Conservation (phyloP, 2,888 invertebrate species). For the Blastobasis adustella region DNA sequence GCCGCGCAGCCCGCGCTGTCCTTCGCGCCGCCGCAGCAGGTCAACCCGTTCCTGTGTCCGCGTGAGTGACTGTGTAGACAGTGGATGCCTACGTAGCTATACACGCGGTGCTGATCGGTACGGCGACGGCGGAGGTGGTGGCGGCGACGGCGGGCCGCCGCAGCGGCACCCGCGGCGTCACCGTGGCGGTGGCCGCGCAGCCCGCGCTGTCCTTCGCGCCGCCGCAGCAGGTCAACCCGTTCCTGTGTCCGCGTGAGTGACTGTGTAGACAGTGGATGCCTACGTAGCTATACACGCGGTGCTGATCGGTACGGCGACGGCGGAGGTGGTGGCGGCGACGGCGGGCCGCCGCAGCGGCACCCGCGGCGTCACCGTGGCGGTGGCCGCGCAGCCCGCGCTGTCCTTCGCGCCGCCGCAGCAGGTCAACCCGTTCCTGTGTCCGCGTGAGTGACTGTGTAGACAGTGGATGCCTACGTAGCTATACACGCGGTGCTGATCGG, state of each 20-base stretch:
- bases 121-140: slow-evolving; percentile 27
- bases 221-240: slow-evolving; percentile 32
- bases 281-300: slow-evolving; percentile 6
- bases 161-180: slow-evolving; percentile 46
- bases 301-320: slow-evolving; percentile 26
- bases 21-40: slow-evolving; percentile 14
- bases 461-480: background rate
- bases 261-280: background rate
- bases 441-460: slow-evolving; percentile 30
- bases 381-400: slow-evolving; percentile 31
- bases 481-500: slow-evolving; percentile 19
- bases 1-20: slow-evolving; percentile 27
- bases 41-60: slow-evolving; percentile 50
- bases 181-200: slow-evolving; percentile 46
- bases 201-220: slow-evolving; percentile 22
- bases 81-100: background rate
- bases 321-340: slow-evolving; percentile 21
- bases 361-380: slow-evolving; percentile 57
- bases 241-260: slow-evolving; percentile 46
- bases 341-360: slow-evolving; percentile 31
- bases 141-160: slow-evolving; percentile 27
- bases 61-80: slow-evolving; percentile 26
- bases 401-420: slow-evolving; percentile 17
- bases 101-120: slow-evolving; percentile 18
- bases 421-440: slow-evolving; percentile 48